Conservation (phyloP, 1,140 invertebrate genomes). For the Myzus persicae region DNA sequence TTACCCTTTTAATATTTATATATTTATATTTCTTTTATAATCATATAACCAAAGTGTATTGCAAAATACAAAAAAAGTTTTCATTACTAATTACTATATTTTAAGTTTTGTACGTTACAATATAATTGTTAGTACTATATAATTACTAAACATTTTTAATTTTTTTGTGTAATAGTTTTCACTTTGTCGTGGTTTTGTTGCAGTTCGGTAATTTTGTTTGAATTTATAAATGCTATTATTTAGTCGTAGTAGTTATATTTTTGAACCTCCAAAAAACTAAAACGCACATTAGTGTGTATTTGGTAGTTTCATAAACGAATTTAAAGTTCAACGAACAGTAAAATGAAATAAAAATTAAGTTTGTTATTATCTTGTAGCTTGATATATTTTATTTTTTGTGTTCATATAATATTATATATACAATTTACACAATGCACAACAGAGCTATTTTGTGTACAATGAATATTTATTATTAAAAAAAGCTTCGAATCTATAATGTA, state of each 20-base stretch:
- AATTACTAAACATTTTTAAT: too few relatives aligned
- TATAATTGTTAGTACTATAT: not conserved
- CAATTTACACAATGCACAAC: not conserved
- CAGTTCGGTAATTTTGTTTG: not conserved
- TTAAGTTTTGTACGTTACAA: not conserved
- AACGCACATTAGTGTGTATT: not conserved
- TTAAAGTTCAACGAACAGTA: not conserved
- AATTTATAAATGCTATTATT: not conserved
- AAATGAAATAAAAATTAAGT: not conserved
- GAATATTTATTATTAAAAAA: not conserved
- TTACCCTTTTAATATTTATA: not conserved
- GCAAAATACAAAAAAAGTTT: not conserved
- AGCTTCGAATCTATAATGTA: not conserved
- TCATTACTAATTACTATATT: not conserved
- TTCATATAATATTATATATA: not conserved
- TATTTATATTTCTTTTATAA: not conserved
- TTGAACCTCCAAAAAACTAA: not conserved
- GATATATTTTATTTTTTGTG: not conserved
- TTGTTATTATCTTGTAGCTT: not conserved
- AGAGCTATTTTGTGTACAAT: not conserved
- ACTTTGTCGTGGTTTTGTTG: not conserved
- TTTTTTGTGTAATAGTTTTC: not conserved
- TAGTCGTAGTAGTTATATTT: not conserved
- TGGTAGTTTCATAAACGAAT: not conserved
- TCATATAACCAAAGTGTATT: not conserved